phyloP scores from a whole-genome alignment of 2,888 invertebrate genomes.

The Isotomurus palustris region DNA sequence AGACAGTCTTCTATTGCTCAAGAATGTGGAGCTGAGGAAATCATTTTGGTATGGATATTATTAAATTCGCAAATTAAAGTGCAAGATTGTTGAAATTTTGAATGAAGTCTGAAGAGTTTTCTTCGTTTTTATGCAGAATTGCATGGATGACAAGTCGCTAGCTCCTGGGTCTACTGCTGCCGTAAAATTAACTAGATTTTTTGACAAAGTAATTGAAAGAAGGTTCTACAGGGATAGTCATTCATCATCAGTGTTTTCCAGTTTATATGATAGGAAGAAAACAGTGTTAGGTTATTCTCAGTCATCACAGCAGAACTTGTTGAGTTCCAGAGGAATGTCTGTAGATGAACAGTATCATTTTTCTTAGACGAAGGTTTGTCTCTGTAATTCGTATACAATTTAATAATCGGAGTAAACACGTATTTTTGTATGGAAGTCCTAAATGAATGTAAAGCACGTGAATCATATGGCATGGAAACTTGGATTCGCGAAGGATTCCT shows the following conservation, averaged over 20 bases:
- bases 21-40: slow-evolving; percentile 90
- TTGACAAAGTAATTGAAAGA: slow-evolving; percentile 74
- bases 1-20: slow-evolving; percentile 70
- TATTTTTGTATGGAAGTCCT: too few relatives aligned
- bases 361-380: too few relatives aligned
- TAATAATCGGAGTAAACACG: too few relatives aligned
- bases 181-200: slow-evolving; percentile 88
- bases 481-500: too few relatives aligned
- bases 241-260: slow-evolving; percentile 14
- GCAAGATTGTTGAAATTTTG: neutral
- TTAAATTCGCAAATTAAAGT: neutral
- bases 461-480: too few relatives aligned
- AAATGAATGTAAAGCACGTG: too few relatives aligned
- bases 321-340: too few relatives aligned
- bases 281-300: too few relatives aligned
- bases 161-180: slow-evolving; percentile 94
- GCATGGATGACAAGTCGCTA: slow-evolving; percentile 65
- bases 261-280: slow-evolving; percentile 36
- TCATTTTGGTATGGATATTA: slow-evolving; percentile 62
- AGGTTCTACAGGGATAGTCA: slow-evolving; percentile 51
- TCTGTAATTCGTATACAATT: too few relatives aligned
- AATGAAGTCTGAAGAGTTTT: slow-evolving; percentile 2
- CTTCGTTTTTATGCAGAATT: slow-evolving; percentile 54
- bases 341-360: too few relatives aligned
- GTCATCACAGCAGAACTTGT: too few relatives aligned